phyloP scores from a whole-genome alignment of 2,888 invertebrate species.

The Hyalella azteca region DNA sequence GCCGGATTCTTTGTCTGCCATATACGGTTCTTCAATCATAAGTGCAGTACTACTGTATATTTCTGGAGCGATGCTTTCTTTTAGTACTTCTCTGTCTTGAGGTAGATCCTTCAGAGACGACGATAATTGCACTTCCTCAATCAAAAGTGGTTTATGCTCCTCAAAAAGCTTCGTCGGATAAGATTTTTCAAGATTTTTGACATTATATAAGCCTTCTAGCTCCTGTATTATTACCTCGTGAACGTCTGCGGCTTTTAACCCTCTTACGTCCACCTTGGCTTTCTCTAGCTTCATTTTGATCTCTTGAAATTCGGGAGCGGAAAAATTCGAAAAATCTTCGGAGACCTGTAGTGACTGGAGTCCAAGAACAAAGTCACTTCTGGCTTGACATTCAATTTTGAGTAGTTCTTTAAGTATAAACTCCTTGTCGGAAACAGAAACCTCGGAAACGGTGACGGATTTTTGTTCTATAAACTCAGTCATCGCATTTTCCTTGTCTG shows the following conservation, averaged over 20 bases:
- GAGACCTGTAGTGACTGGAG: constrained; percentile 6
- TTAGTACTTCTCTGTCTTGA: constrained; percentile 39
- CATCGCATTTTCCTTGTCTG: constrained; percentile 45
- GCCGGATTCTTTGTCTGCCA: constrained; percentile 67
- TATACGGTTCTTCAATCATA: constrained; percentile 38
- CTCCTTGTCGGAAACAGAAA: constrained; percentile 49
- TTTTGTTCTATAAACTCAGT: constrained; percentile 48
- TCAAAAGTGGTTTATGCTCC: constrained; percentile 44
- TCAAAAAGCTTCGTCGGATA: constrained; percentile 39
- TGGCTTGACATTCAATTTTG: constrained; percentile 14
- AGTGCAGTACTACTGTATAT: constrained; percentile 2
- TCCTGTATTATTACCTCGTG: constrained; percentile 52
- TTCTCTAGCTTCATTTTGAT: constrained; percentile 26
- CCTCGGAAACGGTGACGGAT: constrained; percentile 50
- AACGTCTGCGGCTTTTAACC: constrained; percentile 44
- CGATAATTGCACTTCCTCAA: constrained; percentile 47
- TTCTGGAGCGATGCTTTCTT: constrained; percentile 18
- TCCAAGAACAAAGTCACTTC: constrained; percentile 3
- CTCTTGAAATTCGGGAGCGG: constrained; percentile 18
- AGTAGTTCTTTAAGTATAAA: constrained; percentile 19
- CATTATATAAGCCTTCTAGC: constrained; percentile 59
- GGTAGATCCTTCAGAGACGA: constrained; percentile 38
- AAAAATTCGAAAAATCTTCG: background rate
- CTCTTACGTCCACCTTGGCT: background rate
- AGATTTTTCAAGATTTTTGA: constrained; percentile 41